Evolutionary conservation across 2,113 vertebrate species (phyloP), one percentile per base, ranked within the genome.

Genomic region (Pardalotus punctatus): DNA sequence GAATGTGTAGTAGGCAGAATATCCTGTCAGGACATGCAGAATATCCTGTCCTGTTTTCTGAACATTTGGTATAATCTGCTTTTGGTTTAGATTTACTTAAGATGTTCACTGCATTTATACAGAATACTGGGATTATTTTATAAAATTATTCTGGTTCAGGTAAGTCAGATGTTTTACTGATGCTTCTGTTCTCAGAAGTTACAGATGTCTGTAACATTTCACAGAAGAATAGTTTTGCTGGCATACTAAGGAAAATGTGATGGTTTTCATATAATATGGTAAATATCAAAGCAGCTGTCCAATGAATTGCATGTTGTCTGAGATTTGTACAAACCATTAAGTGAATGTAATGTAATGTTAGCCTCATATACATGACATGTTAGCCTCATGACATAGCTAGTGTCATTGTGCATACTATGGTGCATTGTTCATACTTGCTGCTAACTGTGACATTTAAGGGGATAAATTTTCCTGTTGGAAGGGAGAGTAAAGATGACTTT

Each of bases 151-250:
- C 56, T 88, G 50, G 27, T 80, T 79, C 38, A 69, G 71, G 43
- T 71, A 84, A 80, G 43, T 88, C 73, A 88, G 56, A 70, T 91
- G 31, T 84, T 84, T 80, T 80, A 83, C 48, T 79, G 73, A 91
- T 88, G 43, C 61, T 74, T 88, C 29, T 67, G 65, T 88, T 91
- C 74, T 88, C n/a, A 71, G 80, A 94, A 92, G 76, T 81, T 81
- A 92, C 47, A 92, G 11, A 25, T 89, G 25, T 86, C 62, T 85
- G 35, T 69, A 83, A 91, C 16, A 42, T 74, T 83, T 73, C 60
- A 87, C 47, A 80, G 40, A 83, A 78, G 31, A 79, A 84, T 76
- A 88, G 21, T 81, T 94, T 88, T 85, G n/a, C 81, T 88, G 57
- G 71, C 62, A 81, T 81, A 81, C 47, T 85, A 88, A 81, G 72